Percentiles rank a stretch among this genome's conserved stretches.
phyloP scores from a whole-genome alignment of 2,797 vertebrate species.

The Gymnothorax javanicus region DNA sequence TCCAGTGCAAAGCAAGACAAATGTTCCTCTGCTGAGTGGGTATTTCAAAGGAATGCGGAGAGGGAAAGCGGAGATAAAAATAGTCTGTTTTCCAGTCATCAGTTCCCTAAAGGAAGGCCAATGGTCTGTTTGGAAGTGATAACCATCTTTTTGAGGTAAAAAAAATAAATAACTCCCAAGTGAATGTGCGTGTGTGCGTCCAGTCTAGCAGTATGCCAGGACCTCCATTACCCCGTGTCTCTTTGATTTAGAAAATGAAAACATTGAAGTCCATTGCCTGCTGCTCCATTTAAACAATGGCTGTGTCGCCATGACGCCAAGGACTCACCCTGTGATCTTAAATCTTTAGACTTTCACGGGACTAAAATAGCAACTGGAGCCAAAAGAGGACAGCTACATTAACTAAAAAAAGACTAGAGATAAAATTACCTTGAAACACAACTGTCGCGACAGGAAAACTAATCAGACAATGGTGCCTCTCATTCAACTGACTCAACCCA shows the following conservation, averaged over 20 bases:
- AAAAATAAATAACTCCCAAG: not conserved
- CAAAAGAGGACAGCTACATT: not conserved
- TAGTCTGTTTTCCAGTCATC: slow-evolving; percentile 14
- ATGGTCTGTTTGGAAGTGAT: slow-evolving; percentile 35
- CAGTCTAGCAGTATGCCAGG: slow-evolving; percentile 30
- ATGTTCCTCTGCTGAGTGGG: not conserved
- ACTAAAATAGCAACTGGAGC: slow-evolving; percentile 37
- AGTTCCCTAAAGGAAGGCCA: slow-evolving; percentile 7
- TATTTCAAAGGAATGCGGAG: not conserved
- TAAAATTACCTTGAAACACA: not conserved
- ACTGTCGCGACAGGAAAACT: no score
- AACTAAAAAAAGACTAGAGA: not conserved
- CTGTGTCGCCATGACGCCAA: not conserved
- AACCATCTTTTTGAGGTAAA: slow-evolving; percentile 36
- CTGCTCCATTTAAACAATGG: slow-evolving; percentile 23
- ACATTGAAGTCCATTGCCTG: slow-evolving; percentile 37
- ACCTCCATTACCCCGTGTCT: slow-evolving; percentile 20
- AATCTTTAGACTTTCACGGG: slow-evolving; percentile 40
- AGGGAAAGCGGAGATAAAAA: slow-evolving; percentile 38
- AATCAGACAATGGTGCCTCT: not conserved
- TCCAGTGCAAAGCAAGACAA: not conserved
- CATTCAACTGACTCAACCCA: not conserved
- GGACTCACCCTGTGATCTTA: not conserved
- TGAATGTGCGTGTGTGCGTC: not conserved
- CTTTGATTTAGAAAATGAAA: slow-evolving; percentile 36